Evolutionary conservation across 2,113 vertebrate genomes (phyloP).

Genomic region (Dryoscopus gambensis): DNA sequence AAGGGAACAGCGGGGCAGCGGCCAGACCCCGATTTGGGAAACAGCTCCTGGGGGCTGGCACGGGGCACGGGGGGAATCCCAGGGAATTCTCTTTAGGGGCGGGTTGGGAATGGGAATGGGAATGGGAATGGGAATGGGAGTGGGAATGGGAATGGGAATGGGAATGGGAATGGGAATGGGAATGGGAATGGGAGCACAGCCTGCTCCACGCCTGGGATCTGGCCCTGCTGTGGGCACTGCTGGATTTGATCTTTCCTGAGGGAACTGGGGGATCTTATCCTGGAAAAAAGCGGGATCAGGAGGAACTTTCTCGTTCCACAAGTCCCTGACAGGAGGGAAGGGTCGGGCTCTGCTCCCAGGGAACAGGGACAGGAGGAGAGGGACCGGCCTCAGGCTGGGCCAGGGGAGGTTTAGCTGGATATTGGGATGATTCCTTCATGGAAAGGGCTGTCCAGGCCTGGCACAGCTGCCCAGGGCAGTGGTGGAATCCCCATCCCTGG

Average conservation of each 20-base stretch:
- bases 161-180: background rate
- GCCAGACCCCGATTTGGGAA: background rate
- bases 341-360: background rate
- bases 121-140: fast-evolving
- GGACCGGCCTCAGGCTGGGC: background rate
- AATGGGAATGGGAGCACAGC: fast-evolving
- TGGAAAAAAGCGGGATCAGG: background rate
- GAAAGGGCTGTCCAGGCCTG: background rate
- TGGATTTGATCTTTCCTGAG: background rate
- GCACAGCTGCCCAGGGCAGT: background rate
- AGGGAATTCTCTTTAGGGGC: background rate
- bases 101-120: fast-evolving
- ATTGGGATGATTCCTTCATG: background rate
- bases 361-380: background rate
- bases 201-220: background rate
- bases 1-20: background rate
- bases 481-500: background rate
- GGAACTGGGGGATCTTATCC: background rate
- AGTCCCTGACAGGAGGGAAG: background rate
- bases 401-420: fast-evolving
- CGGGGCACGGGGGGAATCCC: background rate
- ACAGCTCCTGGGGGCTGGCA: background rate
- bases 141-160: background rate
- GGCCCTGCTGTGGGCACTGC: background rate
- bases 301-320: background rate